Evolutionary conservation across 2,113 vertebrate genomes (phyloP), one percentile per base, ranked within the genome.

Genomic region (Elaphurus davidianus): DNA sequence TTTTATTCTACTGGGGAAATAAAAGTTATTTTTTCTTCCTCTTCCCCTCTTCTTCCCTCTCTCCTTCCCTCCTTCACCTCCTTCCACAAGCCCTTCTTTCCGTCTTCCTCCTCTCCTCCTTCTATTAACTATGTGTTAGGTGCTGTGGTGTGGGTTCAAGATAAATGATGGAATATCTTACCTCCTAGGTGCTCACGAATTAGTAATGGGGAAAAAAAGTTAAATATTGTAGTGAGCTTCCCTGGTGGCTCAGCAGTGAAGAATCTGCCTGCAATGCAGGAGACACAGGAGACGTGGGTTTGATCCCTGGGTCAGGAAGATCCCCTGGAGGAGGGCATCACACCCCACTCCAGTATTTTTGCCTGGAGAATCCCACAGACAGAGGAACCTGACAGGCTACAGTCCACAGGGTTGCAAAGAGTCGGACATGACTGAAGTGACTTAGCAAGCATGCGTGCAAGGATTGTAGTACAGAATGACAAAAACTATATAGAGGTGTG

Each of bases 1-100:
- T 85, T 78, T 55, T 60, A 83, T 81, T 90, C n/a, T 64, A 79
- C 52, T 54, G 60, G 12, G 87, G 50, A 57, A 86, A 81, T 50
- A 79, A 71, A 84, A 12, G 1, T 19, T 60, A 17, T 60, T 25
- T 12, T 36, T 30, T 36, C 27, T 74, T 71, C 6, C 3, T 25
- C 30, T 59, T 15, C 3, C 6, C 25, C 10, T 5, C 1, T 57
- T 33, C 47, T 25, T 81, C 52, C 16, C 7, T 33, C 10, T 5
- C 1, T 57, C 40, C 47, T 25, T 81, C 52, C 16, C 7, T 33
- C 12, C 9, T 19, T 50, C 4, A 7, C 3, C 78, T 19, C 19
- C 5, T n/a, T 52, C 12, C 3, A 2, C 1, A n/a, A 43, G 8
- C 33, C 28, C 27, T 40, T 95, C 23, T n/a, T 52, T 60, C 13